Evolutionary conservation across 2,797 vertebrate species (phyloP).

Genomic region (Cercopithecus petaurista): DNA sequence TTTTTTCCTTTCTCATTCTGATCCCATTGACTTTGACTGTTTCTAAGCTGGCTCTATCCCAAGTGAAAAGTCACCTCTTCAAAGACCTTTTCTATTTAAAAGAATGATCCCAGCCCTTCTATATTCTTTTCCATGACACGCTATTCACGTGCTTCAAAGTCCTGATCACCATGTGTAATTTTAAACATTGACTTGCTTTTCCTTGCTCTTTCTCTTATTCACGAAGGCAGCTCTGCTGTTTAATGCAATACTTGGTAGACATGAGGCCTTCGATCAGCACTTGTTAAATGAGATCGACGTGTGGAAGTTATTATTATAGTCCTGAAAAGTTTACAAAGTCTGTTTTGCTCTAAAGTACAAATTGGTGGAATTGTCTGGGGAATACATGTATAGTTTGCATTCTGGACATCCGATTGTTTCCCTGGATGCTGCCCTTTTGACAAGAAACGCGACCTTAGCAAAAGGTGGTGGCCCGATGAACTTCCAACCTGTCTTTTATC

Average conservation of each 20-base stretch:
- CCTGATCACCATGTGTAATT: neutral
- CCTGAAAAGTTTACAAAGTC: neutral
- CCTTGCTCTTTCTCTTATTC: neutral
- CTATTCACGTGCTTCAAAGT: neutral
- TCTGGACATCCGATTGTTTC: neutral
- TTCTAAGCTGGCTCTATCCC: neutral
- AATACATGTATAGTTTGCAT: neutral
- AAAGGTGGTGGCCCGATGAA: neutral
- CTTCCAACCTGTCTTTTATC: conserved; percentile 30
- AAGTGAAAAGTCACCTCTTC: neutral
- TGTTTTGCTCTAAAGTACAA: neutral
- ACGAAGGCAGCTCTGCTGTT: neutral
- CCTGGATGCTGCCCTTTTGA: neutral
- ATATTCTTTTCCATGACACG: neutral
- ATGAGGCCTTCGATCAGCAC: neutral
- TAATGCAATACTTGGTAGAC: rapidly evolving
- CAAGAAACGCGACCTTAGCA: neutral
- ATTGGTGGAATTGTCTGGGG: neutral
- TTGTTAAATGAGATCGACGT: conserved; percentile 8
- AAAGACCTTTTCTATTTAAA: neutral
- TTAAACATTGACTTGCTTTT: neutral
- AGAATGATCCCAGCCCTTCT: neutral
- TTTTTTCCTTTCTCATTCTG: neutral
- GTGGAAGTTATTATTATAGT: neutral
- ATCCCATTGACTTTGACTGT: neutral